Percentiles rank a stretch among this genome's conserved stretches.
These are phyloP conservation scores for Sceloporus tristichus DNA, from an alignment of 2,113 vertebrate species.

Conservation along the genomic window DNA sequence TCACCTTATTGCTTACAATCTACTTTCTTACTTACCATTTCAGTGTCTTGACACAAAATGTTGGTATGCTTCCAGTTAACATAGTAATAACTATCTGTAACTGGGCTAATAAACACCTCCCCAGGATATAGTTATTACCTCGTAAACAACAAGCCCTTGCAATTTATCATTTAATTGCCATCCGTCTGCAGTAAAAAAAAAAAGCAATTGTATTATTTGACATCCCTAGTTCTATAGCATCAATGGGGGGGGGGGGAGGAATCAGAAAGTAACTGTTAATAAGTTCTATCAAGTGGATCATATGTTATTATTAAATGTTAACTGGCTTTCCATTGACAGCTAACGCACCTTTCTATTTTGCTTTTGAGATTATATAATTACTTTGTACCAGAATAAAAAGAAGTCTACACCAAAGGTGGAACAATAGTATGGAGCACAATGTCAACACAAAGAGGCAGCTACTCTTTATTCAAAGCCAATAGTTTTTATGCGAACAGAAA, in stretches of 20 bases:
- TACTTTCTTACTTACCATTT: constrained; percentile 23
- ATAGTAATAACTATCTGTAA: constrained; percentile 53
- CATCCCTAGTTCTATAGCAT: constrained; percentile 23
- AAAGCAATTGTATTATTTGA: constrained; percentile 50
- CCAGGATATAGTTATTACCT: constrained; percentile 68
- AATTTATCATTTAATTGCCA: constrained; percentile 67
- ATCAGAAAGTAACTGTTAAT: constrained; percentile 22
- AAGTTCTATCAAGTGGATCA: constrained; percentile 18
- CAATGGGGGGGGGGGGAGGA: background rate
- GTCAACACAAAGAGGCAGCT: background rate
- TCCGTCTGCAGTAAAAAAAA: constrained; percentile 51
- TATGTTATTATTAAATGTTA: constrained; percentile 38
- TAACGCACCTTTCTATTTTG: constrained; percentile 7
- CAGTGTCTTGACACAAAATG: constrained; percentile 36
- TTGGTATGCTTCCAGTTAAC: constrained; percentile 52
- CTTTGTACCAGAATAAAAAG: constrained; percentile 25
- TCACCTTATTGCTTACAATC: constrained; percentile 15
- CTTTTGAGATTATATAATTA: constrained; percentile 15
- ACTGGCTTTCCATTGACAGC: constrained; percentile 53
- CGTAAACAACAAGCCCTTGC: constrained; percentile 61
- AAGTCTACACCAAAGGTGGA: constrained; percentile 8
- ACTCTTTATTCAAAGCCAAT: constrained; percentile 39
- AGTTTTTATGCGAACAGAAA: constrained; percentile 29
- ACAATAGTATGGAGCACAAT: constrained; percentile 24
- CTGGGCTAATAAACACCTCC: constrained; percentile 69